A percentile compares a stretch with the other conserved stretches of the same genome.
Conservation (phyloP, 2,113 vertebrate genomes). For the Caranx melampygus region DNA sequence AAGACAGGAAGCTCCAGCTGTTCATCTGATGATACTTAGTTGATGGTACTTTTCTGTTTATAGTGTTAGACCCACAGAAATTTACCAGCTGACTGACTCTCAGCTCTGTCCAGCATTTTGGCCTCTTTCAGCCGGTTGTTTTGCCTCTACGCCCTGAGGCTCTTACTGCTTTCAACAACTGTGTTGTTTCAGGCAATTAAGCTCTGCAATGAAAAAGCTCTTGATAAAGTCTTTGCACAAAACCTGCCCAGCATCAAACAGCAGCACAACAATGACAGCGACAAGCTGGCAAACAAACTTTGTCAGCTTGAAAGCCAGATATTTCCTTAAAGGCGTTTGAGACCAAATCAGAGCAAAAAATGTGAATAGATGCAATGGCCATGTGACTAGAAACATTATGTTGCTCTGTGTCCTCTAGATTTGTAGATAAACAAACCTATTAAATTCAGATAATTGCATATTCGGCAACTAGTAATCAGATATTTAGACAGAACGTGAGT, state of each 20-base stretch:
- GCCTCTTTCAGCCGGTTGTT: conserved; percentile 1
- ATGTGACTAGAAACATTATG: not conserved
- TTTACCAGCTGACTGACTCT: not conserved
- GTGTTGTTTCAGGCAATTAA: not conserved
- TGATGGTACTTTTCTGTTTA: too few species aligned
- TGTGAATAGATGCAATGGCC: not conserved
- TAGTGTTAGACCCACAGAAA: not conserved
- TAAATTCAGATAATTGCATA: not conserved
- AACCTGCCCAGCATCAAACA: not conserved
- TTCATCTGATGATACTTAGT: not conserved
- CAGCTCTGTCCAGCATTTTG: not conserved
- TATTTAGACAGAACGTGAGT: not conserved
- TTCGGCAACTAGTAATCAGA: not conserved
- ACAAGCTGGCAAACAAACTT: not conserved
- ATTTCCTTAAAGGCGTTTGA: not conserved
- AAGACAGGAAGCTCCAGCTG: not conserved
- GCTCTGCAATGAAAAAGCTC: not conserved
- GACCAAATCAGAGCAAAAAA: not conserved
- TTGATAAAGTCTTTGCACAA: too few species aligned
- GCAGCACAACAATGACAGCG: too few species aligned
- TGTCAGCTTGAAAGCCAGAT: not conserved
- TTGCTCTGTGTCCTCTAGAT: not conserved
- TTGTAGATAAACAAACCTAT: not conserved
- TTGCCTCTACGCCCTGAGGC: not conserved
- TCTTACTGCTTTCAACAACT: not conserved